Evolutionary conservation across 2,113 vertebrate genomes (phyloP), one percentile per base, ranked within the genome.

Genomic region (Dicrurus megarhynchus): DNA sequence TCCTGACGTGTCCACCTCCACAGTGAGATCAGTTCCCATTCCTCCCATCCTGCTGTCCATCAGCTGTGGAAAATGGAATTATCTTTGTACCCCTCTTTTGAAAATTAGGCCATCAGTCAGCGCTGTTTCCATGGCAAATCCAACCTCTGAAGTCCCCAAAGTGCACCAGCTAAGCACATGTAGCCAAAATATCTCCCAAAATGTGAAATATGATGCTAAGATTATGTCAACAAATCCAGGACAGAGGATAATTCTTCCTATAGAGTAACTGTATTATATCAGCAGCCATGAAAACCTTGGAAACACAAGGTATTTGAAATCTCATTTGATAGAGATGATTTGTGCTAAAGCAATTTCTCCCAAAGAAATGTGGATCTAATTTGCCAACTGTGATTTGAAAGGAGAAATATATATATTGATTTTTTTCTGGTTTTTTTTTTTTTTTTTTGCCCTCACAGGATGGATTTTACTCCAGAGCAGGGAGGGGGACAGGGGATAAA

Each of bases 221-320:
- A 47, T 82, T 42, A 23, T 84, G 90, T 88, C 86, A 90, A 12
- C 59, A 74, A 85, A 77, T 35, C 56, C 35, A 83, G 75, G 26
- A 7, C 19, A 50, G 79, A 35, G 59, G 35, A 95, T 77, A 83
- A 86, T 50, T 92, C 78, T 91, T 93, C 60, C 65, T 24, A 6
- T 53, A 6, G 4, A 37, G 71, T 78, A 93, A 91, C 71, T 67
- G 56, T 23, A 1, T 88, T 83, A 80, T 50, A 33, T 10, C 32
- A 88, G 33, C 32, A 94, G 16, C 71, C 59, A 9, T 11, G 46
- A 91, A 79, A 85, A 64, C 44, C 61, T 76, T 63, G 56, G 85
- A 65, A 95, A 92, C 82, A 63, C 50, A 13, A 93, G 79, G 26
- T 86, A 84, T 74, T 80, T 90, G 90, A 92, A 96, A 94, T 88